A percentile compares a stretch with the other conserved stretches of the same genome.
phyloP scores from a whole-genome alignment of 2,113 vertebrate species.

The Cyphomyrus discorhynchus region DNA sequence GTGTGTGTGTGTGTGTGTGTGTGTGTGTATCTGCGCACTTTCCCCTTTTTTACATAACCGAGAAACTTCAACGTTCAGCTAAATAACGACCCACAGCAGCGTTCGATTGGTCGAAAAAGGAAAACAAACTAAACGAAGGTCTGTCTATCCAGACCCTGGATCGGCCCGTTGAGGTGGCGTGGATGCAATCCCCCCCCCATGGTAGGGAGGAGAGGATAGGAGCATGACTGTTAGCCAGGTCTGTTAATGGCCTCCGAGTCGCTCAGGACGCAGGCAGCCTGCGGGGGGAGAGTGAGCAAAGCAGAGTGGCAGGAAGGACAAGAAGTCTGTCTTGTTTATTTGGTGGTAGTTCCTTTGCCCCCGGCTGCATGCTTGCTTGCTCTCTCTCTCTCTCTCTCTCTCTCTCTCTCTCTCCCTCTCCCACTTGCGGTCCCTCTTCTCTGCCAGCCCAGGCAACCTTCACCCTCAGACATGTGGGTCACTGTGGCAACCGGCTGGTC shows the following conservation, averaged over 20 bases:
- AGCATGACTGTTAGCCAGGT: background rate
- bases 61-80: background rate
- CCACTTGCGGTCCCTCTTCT: background rate
- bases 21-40: background rate
- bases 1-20: background rate
- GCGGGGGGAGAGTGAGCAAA: background rate
- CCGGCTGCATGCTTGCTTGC: background rate
- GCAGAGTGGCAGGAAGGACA: too few relatives aligned
- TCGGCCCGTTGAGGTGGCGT: background rate
- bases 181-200: background rate
- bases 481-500: conserved; percentile 34
- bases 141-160: background rate
- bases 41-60: background rate
- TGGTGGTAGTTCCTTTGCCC: background rate
- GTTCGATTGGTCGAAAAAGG: background rate
- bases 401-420: background rate
- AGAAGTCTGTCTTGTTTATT: background rate
- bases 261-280: background rate
- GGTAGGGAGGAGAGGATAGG: background rate
- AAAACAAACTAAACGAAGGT: background rate
- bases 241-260: background rate
- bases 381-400: conserved; percentile 2
- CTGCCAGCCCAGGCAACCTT: background rate
- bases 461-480: conserved; percentile 47
- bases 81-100: background rate